Percentiles rank a stretch among this genome's conserved stretches.
phyloP scores from a whole-genome alignment of 2,888 invertebrate species.

The Augiades crinisus region DNA sequence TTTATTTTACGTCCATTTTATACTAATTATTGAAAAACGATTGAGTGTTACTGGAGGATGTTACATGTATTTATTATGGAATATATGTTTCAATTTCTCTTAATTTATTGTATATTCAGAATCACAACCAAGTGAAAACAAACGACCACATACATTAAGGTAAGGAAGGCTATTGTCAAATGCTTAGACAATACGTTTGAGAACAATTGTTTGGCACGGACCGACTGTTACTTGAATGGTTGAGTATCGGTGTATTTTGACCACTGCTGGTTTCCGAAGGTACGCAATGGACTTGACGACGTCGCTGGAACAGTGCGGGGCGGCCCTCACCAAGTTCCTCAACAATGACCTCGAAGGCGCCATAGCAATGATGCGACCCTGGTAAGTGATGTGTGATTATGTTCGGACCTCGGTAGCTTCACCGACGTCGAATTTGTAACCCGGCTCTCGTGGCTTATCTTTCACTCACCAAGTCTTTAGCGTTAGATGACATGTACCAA shows the following conservation, averaged over 20 bases:
- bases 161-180: too few species aligned
- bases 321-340: constrained; percentile 93
- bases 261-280: constrained; percentile 9
- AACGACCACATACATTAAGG: too few species aligned
- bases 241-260: neutral
- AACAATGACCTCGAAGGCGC: constrained; percentile 95
- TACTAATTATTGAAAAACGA: too few species aligned
- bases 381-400: constrained; percentile 74
- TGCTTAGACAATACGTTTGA: too few species aligned
- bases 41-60: neutral
- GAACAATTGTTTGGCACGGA: too few species aligned
- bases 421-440: neutral
- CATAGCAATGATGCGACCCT: constrained; percentile 88
- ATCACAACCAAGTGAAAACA: too few species aligned
- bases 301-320: constrained; percentile 88
- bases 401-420: neutral
- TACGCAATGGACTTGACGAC: constrained; percentile 40
- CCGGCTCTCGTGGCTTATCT: neutral
- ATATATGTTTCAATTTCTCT: neutral
- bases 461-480: too few species aligned
- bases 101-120: too few species aligned
- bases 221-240: too few species aligned
- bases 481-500: too few species aligned
- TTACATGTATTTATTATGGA: neutral
- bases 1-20: neutral